A percentile compares a stretch with the other conserved stretches of the same genome.
Conservation (phyloP, 1,140 invertebrate genomes). For the Notospermus geniculatus region DNA sequence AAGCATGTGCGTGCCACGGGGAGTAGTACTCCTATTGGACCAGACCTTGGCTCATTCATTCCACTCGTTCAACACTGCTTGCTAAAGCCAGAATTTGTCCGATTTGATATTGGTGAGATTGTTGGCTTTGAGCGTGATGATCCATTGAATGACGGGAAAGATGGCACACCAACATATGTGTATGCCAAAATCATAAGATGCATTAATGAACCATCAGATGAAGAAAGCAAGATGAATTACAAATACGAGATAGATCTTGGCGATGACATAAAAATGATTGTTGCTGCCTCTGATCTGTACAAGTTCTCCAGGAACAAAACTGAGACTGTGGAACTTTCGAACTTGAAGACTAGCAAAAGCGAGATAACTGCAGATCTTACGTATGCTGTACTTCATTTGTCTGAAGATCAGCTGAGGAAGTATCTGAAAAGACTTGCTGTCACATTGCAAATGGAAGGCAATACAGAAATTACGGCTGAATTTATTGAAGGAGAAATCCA, state of each 20-base stretch:
- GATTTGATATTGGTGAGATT: slow-evolving; percentile 24
- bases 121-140: slow-evolving; percentile 29
- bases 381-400: neutral
- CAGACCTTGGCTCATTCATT: slow-evolving; percentile 20
- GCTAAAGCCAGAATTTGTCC: slow-evolving; percentile 25
- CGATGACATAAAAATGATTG: neutral
- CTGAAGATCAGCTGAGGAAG: neutral
- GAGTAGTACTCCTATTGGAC: too few species aligned
- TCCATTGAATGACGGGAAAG: slow-evolving; percentile 9
- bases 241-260: slow-evolving; percentile 1
- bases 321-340: neutral
- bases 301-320: neutral
- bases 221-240: neutral
- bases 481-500: too few species aligned
- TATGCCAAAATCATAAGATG: slow-evolving; percentile 25
- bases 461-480: too few species aligned
- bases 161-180: slow-evolving; percentile 16
- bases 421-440: neutral
- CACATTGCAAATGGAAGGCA: too few species aligned
- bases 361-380: neutral
- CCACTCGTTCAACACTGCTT: slow-evolving; percentile 27
- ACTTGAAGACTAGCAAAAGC: neutral
- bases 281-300: neutral
- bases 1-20: too few species aligned
- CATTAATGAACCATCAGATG: neutral